Base-by-base conservation (phyloP, 2,113 vertebrate genomes). In the Petroica traversi region DNA sequence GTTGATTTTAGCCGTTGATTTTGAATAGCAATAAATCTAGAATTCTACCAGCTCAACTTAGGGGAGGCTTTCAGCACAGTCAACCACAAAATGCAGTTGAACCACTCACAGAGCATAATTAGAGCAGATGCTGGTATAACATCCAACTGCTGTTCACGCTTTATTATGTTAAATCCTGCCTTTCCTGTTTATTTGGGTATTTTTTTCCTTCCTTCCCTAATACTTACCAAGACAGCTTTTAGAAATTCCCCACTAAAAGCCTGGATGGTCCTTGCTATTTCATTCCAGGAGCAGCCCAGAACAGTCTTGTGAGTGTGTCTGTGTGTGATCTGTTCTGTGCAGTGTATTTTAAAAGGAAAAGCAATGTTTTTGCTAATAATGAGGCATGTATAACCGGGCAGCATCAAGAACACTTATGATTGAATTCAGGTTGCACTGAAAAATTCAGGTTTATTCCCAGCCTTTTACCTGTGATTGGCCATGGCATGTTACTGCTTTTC, bases 71-170 rank as follows among this genome's bases (percentile, higher is more conserved):
- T 95, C 96, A 95, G 89, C 93, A 75, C 77, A 91, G 86, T 69
- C 91, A 84, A 95, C 96, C 94, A 91, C 95, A 95, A 89, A 95
- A 87, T 81, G 95, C 91, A 82, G 94, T 61, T 26, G 89, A 96
- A 64, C 91, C 89, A 49, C 91, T 92, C 91, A 38, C 54, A 89
- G 48, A 55, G 64, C 43, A 15, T 84, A 95, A 91, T 95, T 91
- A 93, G 76, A 97, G 95, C 96, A 95, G 95, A 93, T 95, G 91
- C 91, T 96, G 94, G 91, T 88, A 40, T 54, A 93, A 57, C 76
- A 61, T 87, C 80, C 83, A 81, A 93, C 90, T 93, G 94, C 80
- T 95, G 73, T 84, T 95, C 91, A 75, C 4, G 12, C 29, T 3
- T 90, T 94, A 77, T 91, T 95, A 88, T 87, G 89, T 89, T 86